Conservation (phyloP, 2,888 invertebrate genomes). For the Drosophila nr. fundita region DNA sequence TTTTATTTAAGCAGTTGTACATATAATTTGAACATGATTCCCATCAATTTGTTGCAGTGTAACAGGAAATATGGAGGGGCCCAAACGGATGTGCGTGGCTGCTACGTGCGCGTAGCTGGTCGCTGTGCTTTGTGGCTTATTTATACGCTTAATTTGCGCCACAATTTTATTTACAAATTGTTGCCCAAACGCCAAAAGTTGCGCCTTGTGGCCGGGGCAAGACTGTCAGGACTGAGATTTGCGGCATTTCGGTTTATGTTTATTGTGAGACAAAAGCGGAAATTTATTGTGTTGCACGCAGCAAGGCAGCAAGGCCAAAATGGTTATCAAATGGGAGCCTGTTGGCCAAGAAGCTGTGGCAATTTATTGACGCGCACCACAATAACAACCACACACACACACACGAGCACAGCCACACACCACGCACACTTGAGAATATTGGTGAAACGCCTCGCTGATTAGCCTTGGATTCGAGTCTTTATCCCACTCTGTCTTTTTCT, state of each 20-base stretch:
- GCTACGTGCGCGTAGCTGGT: conserved; percentile 35
- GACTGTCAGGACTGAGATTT: conserved; percentile 63
- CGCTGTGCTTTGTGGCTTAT: conserved; percentile 74
- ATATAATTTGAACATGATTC: neutral
- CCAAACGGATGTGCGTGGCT: conserved; percentile 52
- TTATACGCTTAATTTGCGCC: conserved; percentile 84
- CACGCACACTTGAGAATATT: conserved; percentile 29
- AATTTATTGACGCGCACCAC: conserved; percentile 61
- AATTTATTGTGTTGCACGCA: conserved; percentile 70
- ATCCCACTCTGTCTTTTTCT: neutral
- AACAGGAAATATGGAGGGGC: conserved; percentile 10
- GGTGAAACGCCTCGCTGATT: conserved; percentile 70
- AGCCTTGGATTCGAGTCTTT: conserved; percentile 28
- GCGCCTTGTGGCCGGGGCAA: conserved; percentile 45
- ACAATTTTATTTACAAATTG: conserved; percentile 84
- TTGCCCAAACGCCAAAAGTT: conserved; percentile 70
- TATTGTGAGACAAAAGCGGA: conserved; percentile 71
- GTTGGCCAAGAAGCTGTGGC: conserved; percentile 37
- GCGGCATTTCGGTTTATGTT: conserved; percentile 75
- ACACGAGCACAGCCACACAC: conserved; percentile 16
- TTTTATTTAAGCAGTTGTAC: neutral
- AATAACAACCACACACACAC: conserved; percentile 18
- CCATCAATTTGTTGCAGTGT: conserved; percentile 8
- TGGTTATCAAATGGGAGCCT: conserved; percentile 8
- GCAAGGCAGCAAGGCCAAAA: conserved; percentile 9